Evolutionary conservation across 2,888 invertebrate species (phyloP).

Genomic region (Amiota communis): DNA sequence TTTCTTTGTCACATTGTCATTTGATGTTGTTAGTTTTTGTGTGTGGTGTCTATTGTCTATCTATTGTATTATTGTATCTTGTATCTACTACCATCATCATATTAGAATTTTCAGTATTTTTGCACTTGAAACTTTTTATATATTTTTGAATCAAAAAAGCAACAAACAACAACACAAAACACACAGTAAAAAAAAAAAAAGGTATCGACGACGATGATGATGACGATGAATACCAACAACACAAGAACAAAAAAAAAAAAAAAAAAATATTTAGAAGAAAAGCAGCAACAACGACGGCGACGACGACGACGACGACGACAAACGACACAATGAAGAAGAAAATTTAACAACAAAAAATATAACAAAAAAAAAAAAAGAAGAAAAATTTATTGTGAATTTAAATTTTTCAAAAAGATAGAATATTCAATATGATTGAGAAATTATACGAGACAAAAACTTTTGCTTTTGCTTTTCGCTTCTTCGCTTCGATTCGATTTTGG

Average conservation of each 20-base stretch:
- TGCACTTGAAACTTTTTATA: not conserved
- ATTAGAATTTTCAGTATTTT: too few relatives aligned
- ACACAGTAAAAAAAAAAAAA: not conserved
- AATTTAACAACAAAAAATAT: not conserved
- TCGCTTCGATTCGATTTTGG: constrained; percentile 24
- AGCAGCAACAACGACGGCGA: too few relatives aligned
- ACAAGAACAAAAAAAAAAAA: not conserved
- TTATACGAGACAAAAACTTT: constrained; percentile 14
- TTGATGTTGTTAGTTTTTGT: too few relatives aligned
- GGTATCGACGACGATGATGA: too few relatives aligned
- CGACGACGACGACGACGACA: not conserved
- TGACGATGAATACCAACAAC: not conserved
- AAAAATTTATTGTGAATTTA: not conserved
- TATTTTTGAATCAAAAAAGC: constrained; percentile 13
- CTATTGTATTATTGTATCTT: too few relatives aligned
- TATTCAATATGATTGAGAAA: not conserved
- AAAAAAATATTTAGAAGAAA: too few relatives aligned
- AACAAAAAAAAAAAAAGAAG: constrained; percentile 21
- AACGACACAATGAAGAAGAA: not conserved
- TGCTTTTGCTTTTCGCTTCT: not conserved
- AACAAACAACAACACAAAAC: constrained; percentile 16
- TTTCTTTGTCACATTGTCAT: too few relatives aligned
- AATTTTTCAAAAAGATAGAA: not conserved
- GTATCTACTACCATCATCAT: too few relatives aligned
- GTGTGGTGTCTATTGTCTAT: too few relatives aligned